Evolutionary conservation across 2,113 vertebrate genomes (phyloP).

Genomic region (Sitta europaea): DNA sequence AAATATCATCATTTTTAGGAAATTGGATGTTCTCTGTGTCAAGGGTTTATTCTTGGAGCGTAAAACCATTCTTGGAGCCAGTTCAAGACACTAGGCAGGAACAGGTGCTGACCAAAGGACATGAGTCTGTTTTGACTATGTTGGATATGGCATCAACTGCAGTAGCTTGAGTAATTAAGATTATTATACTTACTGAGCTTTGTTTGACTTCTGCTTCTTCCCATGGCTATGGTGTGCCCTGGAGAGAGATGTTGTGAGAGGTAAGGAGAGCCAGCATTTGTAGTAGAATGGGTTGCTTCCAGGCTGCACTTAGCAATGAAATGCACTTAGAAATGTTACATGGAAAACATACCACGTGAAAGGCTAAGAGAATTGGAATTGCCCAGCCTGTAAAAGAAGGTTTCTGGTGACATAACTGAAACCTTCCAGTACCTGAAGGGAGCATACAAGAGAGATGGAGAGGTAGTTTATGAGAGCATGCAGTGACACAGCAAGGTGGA

Average conservation of each 20-base stretch:
- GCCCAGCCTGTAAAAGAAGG: not conserved
- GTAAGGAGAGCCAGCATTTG: not conserved
- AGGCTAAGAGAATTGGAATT: not conserved
- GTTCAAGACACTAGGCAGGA: not conserved
- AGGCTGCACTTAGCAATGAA: not conserved
- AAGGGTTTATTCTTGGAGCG: not conserved
- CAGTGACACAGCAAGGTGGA: not conserved
- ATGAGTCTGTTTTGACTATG: not conserved
- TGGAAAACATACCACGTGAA: not conserved
- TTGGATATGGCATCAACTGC: not conserved
- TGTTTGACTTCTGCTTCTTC: accelerated
- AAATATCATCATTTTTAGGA: not conserved
- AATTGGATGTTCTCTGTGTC: not conserved
- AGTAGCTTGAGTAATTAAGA: not conserved
- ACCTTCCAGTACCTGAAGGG: not conserved
- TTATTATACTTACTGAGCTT: not conserved
- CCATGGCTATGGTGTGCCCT: not conserved
- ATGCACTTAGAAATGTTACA: no score
- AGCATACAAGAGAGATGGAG: not conserved
- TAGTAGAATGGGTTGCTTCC: not conserved
- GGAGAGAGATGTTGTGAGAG: not conserved
- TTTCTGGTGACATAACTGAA: not conserved
- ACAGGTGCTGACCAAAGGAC: not conserved
- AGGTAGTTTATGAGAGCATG: not conserved
- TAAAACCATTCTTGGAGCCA: not conserved